Base-by-base conservation (phyloP, 37 sponge, comb jelly and placozoan species). In the Oopsacas minuta region DNA sequence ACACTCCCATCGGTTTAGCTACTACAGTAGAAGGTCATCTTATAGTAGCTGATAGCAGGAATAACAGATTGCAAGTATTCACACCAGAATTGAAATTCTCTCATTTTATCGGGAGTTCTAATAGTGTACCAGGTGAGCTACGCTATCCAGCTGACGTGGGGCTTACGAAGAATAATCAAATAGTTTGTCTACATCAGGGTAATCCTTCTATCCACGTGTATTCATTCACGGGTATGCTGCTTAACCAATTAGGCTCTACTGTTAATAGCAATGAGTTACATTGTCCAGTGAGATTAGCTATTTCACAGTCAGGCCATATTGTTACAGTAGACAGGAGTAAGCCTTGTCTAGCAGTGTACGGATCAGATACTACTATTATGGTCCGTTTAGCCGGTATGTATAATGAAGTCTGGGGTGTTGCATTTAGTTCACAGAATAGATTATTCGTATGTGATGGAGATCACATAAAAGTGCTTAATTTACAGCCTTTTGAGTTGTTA, bases 1-100 rank as follows among this genome's bases (percentile, higher is more conserved):
- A 61, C 22, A 61, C 75, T 25, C 75, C 75, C 22, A 61, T 61
- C 7, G 75, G 75, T 25, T 3, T 61, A 10, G 30, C 75, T n/a
- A 61, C 28, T n/a, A 61, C 75, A 7, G 22, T 25, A n/a, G 75
- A 61, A 12, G 75, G 75, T 32, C 75, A 61, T n/a, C 7, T 61
- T 25, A 61, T 61, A 61, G 75, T 61, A n/a, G 75, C 75, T 7
- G 75, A 61, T 34, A 61, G 75, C 22, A 61, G 75, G 75, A 61
- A 61, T 61, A 61, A 61, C 30, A 10, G 75, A n/a, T 34, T 61
- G 75, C 75, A 61, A 34, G 75, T 61, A 34, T 61, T 61, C 75
- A 61, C 75, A 61, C 75, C 75, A 32, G 28, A 61, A 61, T 34
- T 61, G 1, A n/a, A 61, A 34, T 61, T 61, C 75, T 61, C 75